Base-by-base conservation (phyloP, 2,113 vertebrate genomes). In the Lates calcarifer region DNA sequence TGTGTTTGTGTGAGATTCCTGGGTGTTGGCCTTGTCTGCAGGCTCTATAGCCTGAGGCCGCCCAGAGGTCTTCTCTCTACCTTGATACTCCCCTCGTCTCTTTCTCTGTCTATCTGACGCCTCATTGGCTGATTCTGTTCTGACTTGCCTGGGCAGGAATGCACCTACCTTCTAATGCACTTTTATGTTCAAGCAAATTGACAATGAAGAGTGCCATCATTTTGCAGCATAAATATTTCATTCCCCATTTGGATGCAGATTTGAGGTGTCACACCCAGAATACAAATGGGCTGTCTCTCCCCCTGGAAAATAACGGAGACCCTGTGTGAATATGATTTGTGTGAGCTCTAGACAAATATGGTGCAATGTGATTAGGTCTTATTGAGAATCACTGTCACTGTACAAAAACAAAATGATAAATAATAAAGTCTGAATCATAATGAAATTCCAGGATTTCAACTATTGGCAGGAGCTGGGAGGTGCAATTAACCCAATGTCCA, bases 181-280 rank as follows among this genome's bases (percentile, higher is more conserved):
- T 93, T 94, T 90, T 87, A 86, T 94, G 93, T 92, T 89, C 75
- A 88, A 87, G 91, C 91, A 93, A 94, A 95, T 93, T 92, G 91
- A 95, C 92, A 92, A 92, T 92, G 92, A 94, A 86, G 87, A 93
- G 89, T 61, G 77, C 83, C 93, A 87, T 94, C 90, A 90, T 93
- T 94, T 94, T 89, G 82, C 86, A 85, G 87, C 89, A 93, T 94
- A 93, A 91, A 95, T 95, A 93, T 94, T 94, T 93, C 83, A 92
- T 93, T 91, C 87, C 76, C 87, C 87, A 91, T 95, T 95, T 94
- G 89, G 87, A 93, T 94, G 94, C 92, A 95, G 93, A 95, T 95
- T 84, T 20, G 37, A 80, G 76, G 70, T 39, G 79, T 83, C 70
- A 29, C 89, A 47, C 39, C 66, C 72, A 47, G 92, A 95, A 95